Evolutionary conservation across 1,140 invertebrate genomes (phyloP).

Genomic region (Eulimnadia texana): DNA sequence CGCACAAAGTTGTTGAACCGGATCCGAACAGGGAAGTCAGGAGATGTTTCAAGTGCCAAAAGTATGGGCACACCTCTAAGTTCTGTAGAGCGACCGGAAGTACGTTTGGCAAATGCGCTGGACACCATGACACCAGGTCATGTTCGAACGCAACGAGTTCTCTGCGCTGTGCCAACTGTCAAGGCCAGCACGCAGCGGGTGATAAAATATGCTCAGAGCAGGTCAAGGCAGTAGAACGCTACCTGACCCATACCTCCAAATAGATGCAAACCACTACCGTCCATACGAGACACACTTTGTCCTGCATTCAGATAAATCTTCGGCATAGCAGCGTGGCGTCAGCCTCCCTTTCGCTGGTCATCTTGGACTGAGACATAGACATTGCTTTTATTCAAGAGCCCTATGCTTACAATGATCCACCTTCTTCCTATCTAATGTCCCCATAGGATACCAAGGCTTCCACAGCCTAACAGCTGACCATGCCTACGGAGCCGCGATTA

Average conservation of each 20-base stretch:
- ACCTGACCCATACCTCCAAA: too few relatives aligned
- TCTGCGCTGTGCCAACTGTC: too few relatives aligned
- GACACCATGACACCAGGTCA: too few relatives aligned
- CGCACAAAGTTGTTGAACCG: constrained; percentile 1
- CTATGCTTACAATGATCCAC: neutral
- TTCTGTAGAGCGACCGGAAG: too few relatives aligned
- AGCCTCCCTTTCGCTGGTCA: neutral
- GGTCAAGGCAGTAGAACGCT: too few relatives aligned
- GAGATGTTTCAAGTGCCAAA: too few relatives aligned
- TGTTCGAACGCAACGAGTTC: too few relatives aligned
- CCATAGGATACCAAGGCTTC: neutral
- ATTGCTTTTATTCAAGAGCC: constrained; percentile 3
- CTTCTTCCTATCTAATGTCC: neutral
- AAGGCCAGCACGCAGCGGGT: neutral
- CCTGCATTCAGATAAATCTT: too few relatives aligned
- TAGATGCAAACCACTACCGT: too few relatives aligned
- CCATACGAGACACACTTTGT: too few relatives aligned
- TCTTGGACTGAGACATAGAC: neutral
- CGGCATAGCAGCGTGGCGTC: neutral
- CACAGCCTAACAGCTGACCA: neutral
- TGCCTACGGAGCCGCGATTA: neutral
- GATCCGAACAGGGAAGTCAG: constrained; percentile 2
- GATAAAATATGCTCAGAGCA: neutral
- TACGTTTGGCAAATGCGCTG: too few relatives aligned
- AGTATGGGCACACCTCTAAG: too few relatives aligned